Conservation (phyloP, 2,113 vertebrate genomes). For the Anser brachyrhynchus region DNA sequence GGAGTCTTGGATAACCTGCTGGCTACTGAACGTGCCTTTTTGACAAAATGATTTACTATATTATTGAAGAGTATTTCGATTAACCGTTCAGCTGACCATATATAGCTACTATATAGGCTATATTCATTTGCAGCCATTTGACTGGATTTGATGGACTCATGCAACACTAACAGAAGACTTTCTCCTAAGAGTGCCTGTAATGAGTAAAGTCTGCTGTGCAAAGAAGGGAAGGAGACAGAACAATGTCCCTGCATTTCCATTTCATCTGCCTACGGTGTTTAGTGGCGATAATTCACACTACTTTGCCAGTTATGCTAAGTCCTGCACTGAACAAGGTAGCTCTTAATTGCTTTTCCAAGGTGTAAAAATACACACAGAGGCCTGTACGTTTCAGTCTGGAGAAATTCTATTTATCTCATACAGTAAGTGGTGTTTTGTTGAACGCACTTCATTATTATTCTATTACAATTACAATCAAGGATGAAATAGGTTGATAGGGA, state of each 20-base stretch:
- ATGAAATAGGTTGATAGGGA: background rate
- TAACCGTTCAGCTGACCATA: background rate
- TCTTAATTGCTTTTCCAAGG: background rate
- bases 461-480: background rate
- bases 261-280: background rate
- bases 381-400: background rate
- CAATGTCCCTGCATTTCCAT: background rate
- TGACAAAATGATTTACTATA: background rate
- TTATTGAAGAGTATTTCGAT: background rate
- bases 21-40: background rate
- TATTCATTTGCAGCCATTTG: rapidly evolving
- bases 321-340: background rate
- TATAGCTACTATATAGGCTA: background rate
- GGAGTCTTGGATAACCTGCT: background rate
- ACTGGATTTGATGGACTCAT: background rate
- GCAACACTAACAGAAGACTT: background rate
- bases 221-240: background rate
- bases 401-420: background rate
- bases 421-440: background rate
- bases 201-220: background rate
- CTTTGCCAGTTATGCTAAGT: background rate
- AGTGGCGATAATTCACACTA: background rate
- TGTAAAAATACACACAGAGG: background rate
- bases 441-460: background rate
- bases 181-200: background rate